Base-by-base conservation (phyloP, 2,797 vertebrate genomes). In the Cossypha caffra region DNA sequence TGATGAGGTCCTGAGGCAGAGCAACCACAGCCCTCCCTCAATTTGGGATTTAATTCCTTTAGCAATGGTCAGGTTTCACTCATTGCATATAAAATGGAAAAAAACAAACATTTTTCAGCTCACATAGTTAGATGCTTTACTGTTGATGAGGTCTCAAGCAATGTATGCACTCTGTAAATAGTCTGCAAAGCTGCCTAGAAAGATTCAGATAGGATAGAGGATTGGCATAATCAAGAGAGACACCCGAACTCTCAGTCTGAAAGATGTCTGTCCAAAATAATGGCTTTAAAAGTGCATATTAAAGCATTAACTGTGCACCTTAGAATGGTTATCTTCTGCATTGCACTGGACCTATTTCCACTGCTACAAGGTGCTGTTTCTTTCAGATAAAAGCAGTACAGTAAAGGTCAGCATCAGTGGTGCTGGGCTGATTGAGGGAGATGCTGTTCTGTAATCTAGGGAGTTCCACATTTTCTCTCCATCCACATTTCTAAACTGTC, bases 401-500 rank as follows among this genome's bases (percentile, higher is more conserved):
- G 50, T 68, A 83, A 67, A 86, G 61, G 68, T 86, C 90, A 91
- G 82, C 42, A 85, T 85, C 74, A 40, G 50, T 14, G 10, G 57
- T 0, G 0, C 38, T 79, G 55, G 24, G 12, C 43, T 90, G 69
- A 59, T 0, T 29, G 6, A 16, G 38, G 12, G 33, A 82, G 52
- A 51, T 6, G 2, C 13, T 93, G 29, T 74, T 35, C 48, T 82
- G 21, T 73, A 74, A 74, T 74, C 45, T 47, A 18, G 5, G 73
- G 28, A 85, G 45, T 29, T 80, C 18, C 2, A 4, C 35, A 54
- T 84, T 76, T 66, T 91, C 31, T 83, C 31, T 87, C 55, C 63
- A 51, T 35, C n/a, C 42, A 85, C 37, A 83, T 64, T 80, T 85
- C 84, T 88, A 77, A 94, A 35, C 29, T 67, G 43, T 74, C 35